These are phyloP conservation scores for Coracopsis vasa DNA, from an alignment of 2,113 vertebrate genomes.

Conservation along the genomic window DNA sequence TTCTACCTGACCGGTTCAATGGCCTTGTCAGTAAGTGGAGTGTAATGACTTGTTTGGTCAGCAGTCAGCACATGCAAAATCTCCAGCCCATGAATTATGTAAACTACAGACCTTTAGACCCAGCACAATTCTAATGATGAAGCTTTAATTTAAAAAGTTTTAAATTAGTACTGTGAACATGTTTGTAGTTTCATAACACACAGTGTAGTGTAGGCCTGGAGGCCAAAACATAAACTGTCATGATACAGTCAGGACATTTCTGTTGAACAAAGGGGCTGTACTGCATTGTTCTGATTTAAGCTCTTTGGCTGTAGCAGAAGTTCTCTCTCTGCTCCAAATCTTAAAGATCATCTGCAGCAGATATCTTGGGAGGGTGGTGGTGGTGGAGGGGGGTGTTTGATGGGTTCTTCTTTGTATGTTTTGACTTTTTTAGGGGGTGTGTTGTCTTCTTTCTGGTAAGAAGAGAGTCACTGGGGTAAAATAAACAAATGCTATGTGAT, in stretches of 20 bases:
- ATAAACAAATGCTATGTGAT: not conserved
- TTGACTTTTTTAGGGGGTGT: not conserved
- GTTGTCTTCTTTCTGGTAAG: not conserved
- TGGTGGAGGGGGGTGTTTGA: fast-evolving
- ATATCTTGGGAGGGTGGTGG: not conserved
- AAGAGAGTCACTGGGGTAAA: not conserved
- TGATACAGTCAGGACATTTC: fast-evolving
- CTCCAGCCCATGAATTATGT: slow-evolving; percentile 32
- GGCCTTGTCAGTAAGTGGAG: not conserved
- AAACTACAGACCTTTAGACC: slow-evolving; percentile 24
- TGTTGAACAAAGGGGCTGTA: fast-evolving
- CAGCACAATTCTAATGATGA: not conserved
- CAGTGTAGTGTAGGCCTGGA: not conserved
- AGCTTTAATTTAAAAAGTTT: slow-evolving; percentile 6
- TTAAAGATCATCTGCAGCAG: not conserved
- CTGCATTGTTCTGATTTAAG: not conserved
- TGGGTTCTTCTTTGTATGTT: not conserved
- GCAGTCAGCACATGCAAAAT: not conserved
- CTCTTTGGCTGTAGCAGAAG: not conserved
- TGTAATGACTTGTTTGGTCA: slow-evolving; percentile 8
- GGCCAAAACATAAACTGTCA: not conserved
- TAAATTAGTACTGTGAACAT: not conserved
- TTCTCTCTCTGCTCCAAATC: not conserved
- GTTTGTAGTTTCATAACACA: not conserved
- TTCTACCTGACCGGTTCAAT: not conserved